Evolutionary conservation across 2,113 vertebrate genomes (phyloP), one percentile per base, ranked within the genome.

Genomic region (Myrmophylax atrothorax): DNA sequence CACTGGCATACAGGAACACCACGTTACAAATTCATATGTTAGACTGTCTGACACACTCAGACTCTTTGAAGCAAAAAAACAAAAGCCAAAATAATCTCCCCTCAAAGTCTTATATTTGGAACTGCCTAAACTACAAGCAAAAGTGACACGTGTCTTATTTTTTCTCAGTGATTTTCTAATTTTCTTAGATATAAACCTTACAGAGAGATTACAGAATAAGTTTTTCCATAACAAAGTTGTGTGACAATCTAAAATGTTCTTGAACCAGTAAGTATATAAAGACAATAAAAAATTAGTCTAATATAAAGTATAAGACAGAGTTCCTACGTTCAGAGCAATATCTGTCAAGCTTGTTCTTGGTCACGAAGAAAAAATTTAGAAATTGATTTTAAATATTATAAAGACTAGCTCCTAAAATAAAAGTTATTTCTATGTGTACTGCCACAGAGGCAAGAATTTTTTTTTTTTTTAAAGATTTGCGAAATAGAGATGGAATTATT

Each of bases 1-100:
- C 20, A 1, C 42, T 94, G 86, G 91, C 91, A 95, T 88, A 64
- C 68, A 18, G 19, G 79, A 78, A 31, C 56, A 69, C 76, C 56
- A 63, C 79, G 86, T 94, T 78, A 94, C 85, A 75, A 93, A 96
- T 96, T 97, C 85, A 63, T 70, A 82, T 50, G 26, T 92, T 96
- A 80, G 46, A 89, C 89, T 95, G 90, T 97, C 91, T 97, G 94
- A 95, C 91, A 94, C 64, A 87, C 67, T 95, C 7, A 0, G 93
- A 96, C 83, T 95, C 93, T 94, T 96, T 93, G 86, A 93, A 78
- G 60, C 47, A 92, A 96, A 96, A 95, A 75, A 91, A 3, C 25
- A 44, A 89, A 91, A 78, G 46, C 9, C 19, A 74, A 44, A 81
- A 55, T 67, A 40, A 1, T 0, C 14, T 55, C 29, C 20, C 29